Evolutionary conservation across 2,888 invertebrate species (phyloP), one percentile per base, ranked within the genome.

Genomic region (Microplitis deprimator): DNA sequence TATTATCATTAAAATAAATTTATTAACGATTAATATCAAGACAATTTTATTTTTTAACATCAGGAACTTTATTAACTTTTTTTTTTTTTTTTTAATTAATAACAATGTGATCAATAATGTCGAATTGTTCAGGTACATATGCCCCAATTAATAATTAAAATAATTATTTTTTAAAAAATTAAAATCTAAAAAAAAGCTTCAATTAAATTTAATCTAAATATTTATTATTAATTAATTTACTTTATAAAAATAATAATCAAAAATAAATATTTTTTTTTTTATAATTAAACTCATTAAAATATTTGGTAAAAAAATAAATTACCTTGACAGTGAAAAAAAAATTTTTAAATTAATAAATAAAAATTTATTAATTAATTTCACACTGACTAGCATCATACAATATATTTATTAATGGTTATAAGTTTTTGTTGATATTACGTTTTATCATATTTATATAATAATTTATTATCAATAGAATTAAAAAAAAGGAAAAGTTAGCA

Each of bases 111-210:
- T 68, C 20, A 77, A 77, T 16, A 73, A n/a, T 68, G 73, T 73
- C 69, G 73, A 77, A 73, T 73, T 62, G 71, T 75, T 62, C 70
- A 70, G 74, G 77, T 70, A 77, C 74, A 74, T 77, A 69, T 77
- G 16, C 17, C 62, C 62, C 16, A 20, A 62, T 13, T 62, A 50
- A 50, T 50, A 17, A 62, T 13, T 17, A 50, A 50, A 13, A 4
- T 64, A 10, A 64, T 64, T 64, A 17, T 64, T 29, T 29, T 29
- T 29, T 2, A 4, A 29, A 4, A 29, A 29, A 3, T 29, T 29
- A 4, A 29, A 29, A 29, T 29, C 29, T 29, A 29, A 29, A 29
- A 29, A 29, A 29, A 29, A 4, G n/a, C 3, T 29, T 29, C 29
- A 29, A 29, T 29, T 3, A 29, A 29, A 29, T 29, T 29, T 2